Evolutionary conservation across 2,797 vertebrate species (phyloP).

Genomic region (Myotis myotis): DNA sequence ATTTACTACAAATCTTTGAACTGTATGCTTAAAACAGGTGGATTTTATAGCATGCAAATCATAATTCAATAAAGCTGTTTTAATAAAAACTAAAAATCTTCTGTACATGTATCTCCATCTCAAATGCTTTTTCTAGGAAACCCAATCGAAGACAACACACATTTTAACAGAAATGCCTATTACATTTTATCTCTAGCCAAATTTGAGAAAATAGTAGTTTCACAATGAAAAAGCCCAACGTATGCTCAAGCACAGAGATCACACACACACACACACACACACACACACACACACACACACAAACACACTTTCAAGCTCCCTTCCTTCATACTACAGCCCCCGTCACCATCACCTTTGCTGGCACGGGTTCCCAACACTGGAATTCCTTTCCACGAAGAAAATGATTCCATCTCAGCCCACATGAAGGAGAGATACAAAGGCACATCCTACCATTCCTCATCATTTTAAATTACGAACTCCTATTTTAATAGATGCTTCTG

Average conservation of each 20-base stretch:
- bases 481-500: conserved; percentile 24
- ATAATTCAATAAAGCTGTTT: conserved; percentile 49
- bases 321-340: background rate
- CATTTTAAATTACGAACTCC: conserved; percentile 46
- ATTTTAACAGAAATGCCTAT: conserved; percentile 46
- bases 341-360: background rate
- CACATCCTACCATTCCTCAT: background rate
- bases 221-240: conserved; percentile 18
- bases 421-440: background rate
- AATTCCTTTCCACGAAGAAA: conserved; percentile 23
- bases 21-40: conserved; percentile 19
- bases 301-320: background rate
- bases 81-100: background rate
- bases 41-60: conserved; percentile 37
- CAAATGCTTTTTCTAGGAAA: conserved; percentile 50
- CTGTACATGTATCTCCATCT: background rate
- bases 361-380: background rate
- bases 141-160: background rate
- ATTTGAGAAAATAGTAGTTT: conserved; percentile 56
- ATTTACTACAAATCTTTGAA: conserved; percentile 45
- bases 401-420: background rate
- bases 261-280: background rate
- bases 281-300: background rate
- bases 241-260: background rate
- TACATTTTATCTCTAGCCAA: conserved; percentile 49